A percentile compares a stretch with the other conserved stretches of the same genome.
phyloP scores from a whole-genome alignment of 2,888 invertebrate genomes.

The Rhagium mordax region DNA sequence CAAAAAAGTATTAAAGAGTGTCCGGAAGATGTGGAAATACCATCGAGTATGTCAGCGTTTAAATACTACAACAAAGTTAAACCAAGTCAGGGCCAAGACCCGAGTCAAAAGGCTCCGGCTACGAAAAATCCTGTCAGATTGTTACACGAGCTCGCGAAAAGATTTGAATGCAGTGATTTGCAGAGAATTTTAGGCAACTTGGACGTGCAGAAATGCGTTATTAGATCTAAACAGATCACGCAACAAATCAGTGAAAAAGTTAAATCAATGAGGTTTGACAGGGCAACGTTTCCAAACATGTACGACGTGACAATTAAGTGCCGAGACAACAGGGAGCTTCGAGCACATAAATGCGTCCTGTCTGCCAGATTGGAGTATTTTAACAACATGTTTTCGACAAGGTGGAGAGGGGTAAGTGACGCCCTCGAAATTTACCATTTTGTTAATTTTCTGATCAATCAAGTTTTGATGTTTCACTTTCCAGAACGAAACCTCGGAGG shows the following conservation, averaged over 20 bases:
- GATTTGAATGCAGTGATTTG: constrained; percentile 72
- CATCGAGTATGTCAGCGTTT: constrained; percentile 70
- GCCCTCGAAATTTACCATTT: too few relatives aligned
- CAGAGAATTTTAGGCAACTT: constrained; percentile 72
- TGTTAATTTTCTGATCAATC: too few relatives aligned
- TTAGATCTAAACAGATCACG: constrained; percentile 50
- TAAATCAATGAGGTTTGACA: constrained; percentile 49
- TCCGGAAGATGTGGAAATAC: constrained; percentile 26
- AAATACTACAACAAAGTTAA: constrained; percentile 68
- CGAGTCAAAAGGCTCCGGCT: constrained; percentile 48
- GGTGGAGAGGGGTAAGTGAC: constrained; percentile 81
- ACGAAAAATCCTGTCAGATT: constrained; percentile 73
- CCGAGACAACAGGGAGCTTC: constrained; percentile 67
- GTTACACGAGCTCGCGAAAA: constrained; percentile 74
- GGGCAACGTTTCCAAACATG: constrained; percentile 59
- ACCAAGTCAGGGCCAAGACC: constrained; percentile 23
- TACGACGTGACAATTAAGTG: constrained; percentile 66
- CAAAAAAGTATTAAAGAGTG: constrained; percentile 36
- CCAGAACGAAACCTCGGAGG: constrained; percentile 53
- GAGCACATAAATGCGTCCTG: constrained; percentile 87
- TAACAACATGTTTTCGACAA: constrained; percentile 84
- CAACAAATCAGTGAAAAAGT: constrained; percentile 35
- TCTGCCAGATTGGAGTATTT: constrained; percentile 89
- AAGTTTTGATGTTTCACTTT: too few relatives aligned
- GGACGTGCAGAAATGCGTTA: constrained; percentile 55